Evolutionary conservation across 2,888 invertebrate species (phyloP).

Genomic region (Ophraella communa): DNA sequence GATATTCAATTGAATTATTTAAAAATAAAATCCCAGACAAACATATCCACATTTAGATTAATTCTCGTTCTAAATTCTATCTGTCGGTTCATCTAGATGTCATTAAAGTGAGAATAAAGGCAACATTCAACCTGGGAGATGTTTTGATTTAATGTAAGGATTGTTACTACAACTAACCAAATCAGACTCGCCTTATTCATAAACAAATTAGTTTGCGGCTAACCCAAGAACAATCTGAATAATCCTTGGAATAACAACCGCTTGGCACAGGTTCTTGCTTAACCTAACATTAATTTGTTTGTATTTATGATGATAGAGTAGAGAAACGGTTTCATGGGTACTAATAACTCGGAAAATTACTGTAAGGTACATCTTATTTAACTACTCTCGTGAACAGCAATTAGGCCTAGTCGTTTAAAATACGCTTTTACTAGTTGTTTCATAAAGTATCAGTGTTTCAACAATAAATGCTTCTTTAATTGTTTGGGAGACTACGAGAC

Average conservation of each 20-base stretch:
- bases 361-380: neutral
- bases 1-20: too few species aligned
- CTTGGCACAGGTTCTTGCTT: neutral
- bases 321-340: neutral
- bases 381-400: neutral
- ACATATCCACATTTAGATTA: too few species aligned
- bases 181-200: constrained; percentile 8
- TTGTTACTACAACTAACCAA: neutral
- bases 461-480: too few species aligned
- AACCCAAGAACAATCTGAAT: constrained; percentile 8
- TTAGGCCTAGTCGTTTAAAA: neutral
- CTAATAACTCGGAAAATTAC: neutral
- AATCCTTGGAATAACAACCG: neutral
- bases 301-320: neutral
- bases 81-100: too few species aligned
- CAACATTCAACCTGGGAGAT: neutral
- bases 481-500: too few species aligned
- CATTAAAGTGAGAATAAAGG: too few species aligned
- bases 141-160: neutral
- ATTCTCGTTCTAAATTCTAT: too few species aligned
- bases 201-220: constrained; percentile 6
- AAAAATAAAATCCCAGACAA: too few species aligned
- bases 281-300: constrained; percentile 12
- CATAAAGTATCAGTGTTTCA: too few species aligned
- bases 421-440: neutral